Evolutionary conservation across 2,113 vertebrate genomes (phyloP), one percentile per base, ranked within the genome.

Genomic region (Paralichthys olivaceus): DNA sequence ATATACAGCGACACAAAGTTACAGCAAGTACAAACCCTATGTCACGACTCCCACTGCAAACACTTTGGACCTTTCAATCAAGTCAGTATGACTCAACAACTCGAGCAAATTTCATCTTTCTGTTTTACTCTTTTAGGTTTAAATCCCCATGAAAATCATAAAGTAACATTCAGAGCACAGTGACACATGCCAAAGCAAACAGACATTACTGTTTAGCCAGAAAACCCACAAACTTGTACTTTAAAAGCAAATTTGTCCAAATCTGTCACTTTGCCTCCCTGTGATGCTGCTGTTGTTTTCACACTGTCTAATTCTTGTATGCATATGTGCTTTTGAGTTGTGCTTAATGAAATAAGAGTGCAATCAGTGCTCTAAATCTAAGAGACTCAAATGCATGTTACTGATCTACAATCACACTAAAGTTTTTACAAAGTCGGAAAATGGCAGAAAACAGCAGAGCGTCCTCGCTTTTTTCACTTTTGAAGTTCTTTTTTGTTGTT

Each of bases 311-410:
- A n/a, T 32, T 45, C 29, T 43, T 32, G 55, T 72, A 61, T 69
- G 75, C 53, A 57, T 74, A 37, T 93, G 91, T 94, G 90, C 91
- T 91, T 93, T 75, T 74, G 70, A 87, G 59, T 93, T 93, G 91
- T 94, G 92, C 90, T 93, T 92, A 67, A 87, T 70, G 49, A 86
- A 84, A 83, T 53, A 87, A 88, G 84, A 90, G 91, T 88, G 88
- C 90, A 86, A 71, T 82, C 65, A 53, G 79, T 85, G 86, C 80
- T 80, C 82, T 87, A 87, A 74, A 72, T 81, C 69, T 82, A 87
- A 81, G 59, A 75, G 69, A 77, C 56, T 69, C 45, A 78, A 83
- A 86, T 54, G 71, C 64, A 76, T 72, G 72, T 84, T 47, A 80
- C 75, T 83, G 63, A 77, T 83, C 72, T 82, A 84, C 72, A 11